phyloP scores from a whole-genome alignment of 2,888 invertebrate genomes.

The Enoplolaimus lenunculus region DNA sequence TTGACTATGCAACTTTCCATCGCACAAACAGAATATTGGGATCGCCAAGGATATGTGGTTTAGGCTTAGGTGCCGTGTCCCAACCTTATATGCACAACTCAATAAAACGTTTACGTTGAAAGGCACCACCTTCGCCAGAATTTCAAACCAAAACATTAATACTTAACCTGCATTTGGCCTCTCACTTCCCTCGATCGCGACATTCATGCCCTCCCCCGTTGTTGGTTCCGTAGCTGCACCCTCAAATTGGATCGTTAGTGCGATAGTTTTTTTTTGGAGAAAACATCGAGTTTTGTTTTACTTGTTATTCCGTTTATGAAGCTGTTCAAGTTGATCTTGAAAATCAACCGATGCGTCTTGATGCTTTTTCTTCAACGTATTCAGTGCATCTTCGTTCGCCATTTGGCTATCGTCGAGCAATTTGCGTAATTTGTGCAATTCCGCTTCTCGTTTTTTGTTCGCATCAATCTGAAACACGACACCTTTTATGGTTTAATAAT shows the following conservation, averaged over 20 bases:
- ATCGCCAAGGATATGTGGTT: no score
- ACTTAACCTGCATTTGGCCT: no score
- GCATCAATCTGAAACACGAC: constrained; percentile 68
- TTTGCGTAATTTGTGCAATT: constrained; percentile 83
- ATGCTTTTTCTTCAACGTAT: constrained; percentile 86
- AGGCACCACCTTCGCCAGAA: no score
- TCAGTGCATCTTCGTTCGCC: constrained; percentile 87
- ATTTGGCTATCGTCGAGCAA: constrained; percentile 91
- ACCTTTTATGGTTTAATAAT: not conserved
- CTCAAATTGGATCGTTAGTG: not conserved
- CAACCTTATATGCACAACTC: no score
- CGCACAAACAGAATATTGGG: no score
- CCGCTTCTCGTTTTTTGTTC: constrained; percentile 90
- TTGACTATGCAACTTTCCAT: no score
- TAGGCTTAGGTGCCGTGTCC: no score
- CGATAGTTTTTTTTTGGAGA: not conserved
- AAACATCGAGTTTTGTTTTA: no score
- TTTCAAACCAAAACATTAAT: no score
- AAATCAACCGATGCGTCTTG: constrained; percentile 90
- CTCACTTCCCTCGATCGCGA: no score
- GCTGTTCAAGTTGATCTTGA: constrained; percentile 89
- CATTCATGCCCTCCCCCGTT: not conserved
- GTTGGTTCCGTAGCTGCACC: not conserved
- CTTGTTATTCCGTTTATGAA: constrained; percentile 68
- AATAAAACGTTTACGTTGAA: no score